Base-by-base conservation (phyloP, 1,140 invertebrate species). In the Oryctes rhinoceros region DNA sequence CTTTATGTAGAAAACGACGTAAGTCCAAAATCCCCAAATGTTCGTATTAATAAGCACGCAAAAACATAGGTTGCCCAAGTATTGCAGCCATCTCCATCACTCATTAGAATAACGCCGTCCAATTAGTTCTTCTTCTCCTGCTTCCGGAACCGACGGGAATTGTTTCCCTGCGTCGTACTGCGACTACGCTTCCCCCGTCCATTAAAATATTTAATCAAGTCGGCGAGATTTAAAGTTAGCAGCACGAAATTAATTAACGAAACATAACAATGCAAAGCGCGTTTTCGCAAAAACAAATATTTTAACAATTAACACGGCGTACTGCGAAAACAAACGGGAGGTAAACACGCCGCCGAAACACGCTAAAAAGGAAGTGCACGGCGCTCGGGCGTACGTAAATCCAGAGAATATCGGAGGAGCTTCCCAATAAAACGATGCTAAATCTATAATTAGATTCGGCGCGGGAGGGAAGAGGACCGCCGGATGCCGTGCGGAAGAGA, bases 201-300 rank as follows among this genome's bases (percentile, higher is more conserved):
- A 18, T 59, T 59, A 59, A 18, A 59, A 59, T 59, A 59, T 59
- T 59, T 59, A 59, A 59, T 18, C 53, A 18, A n/a, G 53, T 18
- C 15, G 53, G n/a, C 53, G 15, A 59, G 15, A 59, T 18, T 44
- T 59, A 15, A 59, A 18, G 15, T 59, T 59, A 18, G 15, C 15
- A n/a, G 53, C 53, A 18, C n/a, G 53, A 59, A 59, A 71, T 71
- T 71, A 71, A 71, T 71, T 37, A 71, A 15, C 65, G 65, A 71
- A 71, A 37, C 9, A n/a, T 62, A 71, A 71, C 65, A 71, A 71
- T 71, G 65, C 24, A 7, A 59, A n/a, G 15, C 53, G 53, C 18
- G 53, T 71, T 37, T 71, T 71, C 35, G 24, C 20, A 35, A 67
- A 71, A 24, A 24, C 65, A 71, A 71, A 71, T 71, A 37, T 71